phyloP scores from a whole-genome alignment of 30 jellyfish, hydroid and myxozoan genomes.

The Mastigias papua region DNA sequence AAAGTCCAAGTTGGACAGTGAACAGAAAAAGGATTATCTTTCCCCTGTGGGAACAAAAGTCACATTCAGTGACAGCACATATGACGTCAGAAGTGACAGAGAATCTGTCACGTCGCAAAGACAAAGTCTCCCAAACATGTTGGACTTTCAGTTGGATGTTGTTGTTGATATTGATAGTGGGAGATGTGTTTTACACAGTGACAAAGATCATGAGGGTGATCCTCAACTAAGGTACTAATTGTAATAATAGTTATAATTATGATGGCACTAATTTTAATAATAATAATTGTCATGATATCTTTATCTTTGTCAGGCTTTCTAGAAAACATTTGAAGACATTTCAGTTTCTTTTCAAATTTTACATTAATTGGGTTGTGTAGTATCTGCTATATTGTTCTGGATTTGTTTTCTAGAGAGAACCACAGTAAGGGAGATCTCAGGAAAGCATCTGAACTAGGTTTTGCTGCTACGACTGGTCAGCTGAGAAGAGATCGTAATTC shows the following conservation, averaged over 20 bases:
- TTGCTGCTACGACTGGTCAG: conserved; percentile 11
- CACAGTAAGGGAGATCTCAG: conserved; percentile 42
- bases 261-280: background rate
- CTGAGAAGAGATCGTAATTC: conserved; percentile 58
- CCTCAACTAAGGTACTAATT: background rate
- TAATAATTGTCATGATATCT: background rate
- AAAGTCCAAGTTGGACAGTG: background rate
- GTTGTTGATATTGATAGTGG: conserved; percentile 96
- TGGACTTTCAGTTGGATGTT: conserved; percentile 88
- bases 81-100: conserved; percentile 51
- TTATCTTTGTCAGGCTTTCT: too few species aligned
- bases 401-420: too few species aligned
- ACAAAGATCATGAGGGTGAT: conserved; percentile 15
- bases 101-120: conserved; percentile 53
- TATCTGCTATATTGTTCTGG: too few species aligned
- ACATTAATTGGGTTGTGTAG: too few species aligned
- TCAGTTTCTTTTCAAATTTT: too few species aligned
- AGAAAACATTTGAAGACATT: too few species aligned
- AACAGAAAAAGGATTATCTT: conserved; percentile 21
- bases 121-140: conserved; percentile 41
- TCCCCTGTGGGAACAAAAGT: conserved; percentile 54
- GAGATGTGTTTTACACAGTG: conserved; percentile 79
- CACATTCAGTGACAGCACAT: conserved; percentile 78
- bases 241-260: background rate
- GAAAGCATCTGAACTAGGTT: conserved; percentile 44